These are phyloP conservation scores for Drosophila peninsularis DNA, from an alignment of 2,888 invertebrate genomes.

Conservation along the genomic window DNA sequence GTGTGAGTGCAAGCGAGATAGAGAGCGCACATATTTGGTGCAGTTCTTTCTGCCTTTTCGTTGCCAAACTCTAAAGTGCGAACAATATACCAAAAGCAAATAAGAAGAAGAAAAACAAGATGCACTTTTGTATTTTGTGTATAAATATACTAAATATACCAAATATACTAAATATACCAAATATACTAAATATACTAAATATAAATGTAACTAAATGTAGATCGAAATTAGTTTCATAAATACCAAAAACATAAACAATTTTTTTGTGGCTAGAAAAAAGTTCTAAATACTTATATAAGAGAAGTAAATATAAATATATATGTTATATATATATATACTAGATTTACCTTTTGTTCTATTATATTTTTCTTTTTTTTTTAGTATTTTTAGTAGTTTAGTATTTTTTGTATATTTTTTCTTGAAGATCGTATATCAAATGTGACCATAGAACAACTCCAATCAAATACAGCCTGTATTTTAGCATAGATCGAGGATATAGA, in stretches of 20 bases:
- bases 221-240: conserved; percentile 11
- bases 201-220: conserved; percentile 8
- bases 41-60: conserved; percentile 45
- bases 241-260: conserved; percentile 2
- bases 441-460: conserved; percentile 19
- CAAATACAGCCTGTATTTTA: background rate
- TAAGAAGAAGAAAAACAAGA: background rate
- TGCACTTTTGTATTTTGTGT: conserved; percentile 11
- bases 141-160: conserved; percentile 9
- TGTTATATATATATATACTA: background rate
- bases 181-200: conserved; percentile 7
- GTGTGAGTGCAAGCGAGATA: background rate
- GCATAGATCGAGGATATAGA: conserved; percentile 1
- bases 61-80: conserved; percentile 55
- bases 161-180: conserved; percentile 7
- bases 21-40: conserved; percentile 20
- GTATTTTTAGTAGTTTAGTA: background rate
- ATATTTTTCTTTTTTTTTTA: background rate
- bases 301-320: background rate
- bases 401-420: background rate
- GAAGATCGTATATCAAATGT: conserved; percentile 1
- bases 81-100: conserved; percentile 22
- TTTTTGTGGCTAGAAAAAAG: conserved; percentile 14
- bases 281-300: conserved; percentile 18
- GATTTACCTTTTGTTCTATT: background rate